phyloP scores from a whole-genome alignment of 2,113 vertebrate species.

The Falco punctatus region DNA sequence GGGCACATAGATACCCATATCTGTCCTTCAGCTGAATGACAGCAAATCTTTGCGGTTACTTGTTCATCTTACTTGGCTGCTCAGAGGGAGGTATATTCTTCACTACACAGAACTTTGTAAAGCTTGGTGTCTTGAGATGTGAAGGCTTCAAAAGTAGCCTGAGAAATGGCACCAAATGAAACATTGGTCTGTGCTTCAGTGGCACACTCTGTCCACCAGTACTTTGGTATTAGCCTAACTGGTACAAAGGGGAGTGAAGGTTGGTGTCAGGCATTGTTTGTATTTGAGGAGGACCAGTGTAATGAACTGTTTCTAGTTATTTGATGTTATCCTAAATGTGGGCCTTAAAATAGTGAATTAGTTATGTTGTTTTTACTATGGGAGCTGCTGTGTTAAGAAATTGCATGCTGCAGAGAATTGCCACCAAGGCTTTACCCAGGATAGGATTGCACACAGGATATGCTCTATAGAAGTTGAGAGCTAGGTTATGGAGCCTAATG shows the following conservation, averaged over 20 bases:
- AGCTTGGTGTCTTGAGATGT: background rate
- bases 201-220: background rate
- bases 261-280: background rate
- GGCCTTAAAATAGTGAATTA: background rate
- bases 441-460: background rate
- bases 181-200: background rate
- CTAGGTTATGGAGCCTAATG: background rate
- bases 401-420: background rate
- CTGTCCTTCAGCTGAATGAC: background rate
- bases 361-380: background rate
- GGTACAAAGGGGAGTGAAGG: background rate
- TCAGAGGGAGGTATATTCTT: background rate
- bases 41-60: background rate
- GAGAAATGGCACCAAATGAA: background rate
- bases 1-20: background rate
- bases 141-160: background rate
- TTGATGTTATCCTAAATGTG: background rate
- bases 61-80: background rate
- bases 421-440: background rate
- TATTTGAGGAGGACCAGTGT: background rate
- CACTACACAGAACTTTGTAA: background rate
- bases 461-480: background rate
- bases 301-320: background rate
- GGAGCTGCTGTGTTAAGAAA: background rate
- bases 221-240: background rate